phyloP scores from a whole-genome alignment of 2,797 vertebrate genomes.

The Arctocebus calabarensis region DNA sequence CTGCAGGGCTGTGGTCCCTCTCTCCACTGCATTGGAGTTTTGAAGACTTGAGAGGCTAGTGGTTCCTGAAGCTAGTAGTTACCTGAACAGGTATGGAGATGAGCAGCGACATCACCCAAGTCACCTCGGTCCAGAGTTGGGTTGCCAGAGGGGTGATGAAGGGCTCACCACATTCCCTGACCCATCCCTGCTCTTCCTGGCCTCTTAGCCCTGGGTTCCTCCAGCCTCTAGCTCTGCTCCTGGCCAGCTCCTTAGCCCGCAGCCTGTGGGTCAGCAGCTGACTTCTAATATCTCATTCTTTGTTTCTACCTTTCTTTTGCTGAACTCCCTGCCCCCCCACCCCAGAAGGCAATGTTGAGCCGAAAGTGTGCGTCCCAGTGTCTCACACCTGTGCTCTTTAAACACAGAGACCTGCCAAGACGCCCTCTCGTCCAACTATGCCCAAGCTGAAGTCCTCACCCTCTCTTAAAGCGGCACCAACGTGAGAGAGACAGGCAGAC shows the following conservation, averaged over 20 bases:
- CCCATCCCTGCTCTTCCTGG: not conserved
- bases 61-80: not conserved
- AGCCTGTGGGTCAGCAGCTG: constrained; percentile 15
- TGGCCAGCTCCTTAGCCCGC: constrained; percentile 41
- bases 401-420: constrained; percentile 88
- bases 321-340: constrained; percentile 64
- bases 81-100: not conserved
- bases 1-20: not conserved
- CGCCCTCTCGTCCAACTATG: constrained; percentile 86
- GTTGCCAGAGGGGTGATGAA: not conserved
- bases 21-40: not conserved
- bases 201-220: constrained; percentile 41
- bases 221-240: constrained; percentile 37
- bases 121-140: not conserved
- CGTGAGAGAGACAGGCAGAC: constrained; percentile 82
- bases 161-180: not conserved
- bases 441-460: constrained; percentile 88
- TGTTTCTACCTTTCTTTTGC: constrained; percentile 79
- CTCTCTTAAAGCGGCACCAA: constrained; percentile 86
- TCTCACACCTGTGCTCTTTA: constrained; percentile 83
- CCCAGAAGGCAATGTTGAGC: constrained; percentile 71
- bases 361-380: constrained; percentile 58
- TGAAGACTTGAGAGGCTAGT: not conserved
- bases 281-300: constrained; percentile 72
- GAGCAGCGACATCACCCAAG: not conserved